phyloP scores from a whole-genome alignment of 2,113 vertebrate species.

The Phylloscopus trochilus region DNA sequence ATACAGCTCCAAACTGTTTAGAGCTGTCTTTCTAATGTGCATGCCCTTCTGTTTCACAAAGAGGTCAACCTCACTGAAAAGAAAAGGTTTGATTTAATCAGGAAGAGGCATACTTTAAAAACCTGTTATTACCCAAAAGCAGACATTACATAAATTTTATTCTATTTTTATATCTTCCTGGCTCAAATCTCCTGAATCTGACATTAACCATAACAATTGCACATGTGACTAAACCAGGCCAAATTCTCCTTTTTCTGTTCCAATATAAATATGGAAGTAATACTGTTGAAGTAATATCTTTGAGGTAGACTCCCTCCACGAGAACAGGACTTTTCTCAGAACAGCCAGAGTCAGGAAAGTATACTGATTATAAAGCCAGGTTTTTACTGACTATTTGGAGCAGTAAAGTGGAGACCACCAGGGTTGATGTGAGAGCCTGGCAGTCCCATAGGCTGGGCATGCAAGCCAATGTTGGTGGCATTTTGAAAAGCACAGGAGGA shows the following conservation, averaged over 20 bases:
- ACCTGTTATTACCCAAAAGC: neutral
- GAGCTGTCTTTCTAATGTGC: neutral
- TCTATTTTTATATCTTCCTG: conserved; percentile 26
- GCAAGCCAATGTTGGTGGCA: neutral
- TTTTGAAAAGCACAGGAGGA: neutral
- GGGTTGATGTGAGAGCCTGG: neutral
- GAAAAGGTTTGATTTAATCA: conserved; percentile 32
- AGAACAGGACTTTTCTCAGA: neutral
- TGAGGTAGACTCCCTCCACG: neutral
- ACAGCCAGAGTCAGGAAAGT: neutral
- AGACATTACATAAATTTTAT: conserved; percentile 19
- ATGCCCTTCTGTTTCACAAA: neutral
- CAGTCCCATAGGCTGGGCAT: neutral
- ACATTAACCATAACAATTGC: conserved; percentile 36
- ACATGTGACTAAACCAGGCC: conserved; percentile 6
- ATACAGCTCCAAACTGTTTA: neutral
- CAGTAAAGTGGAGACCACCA: neutral
- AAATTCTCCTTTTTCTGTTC: conserved; percentile 20
- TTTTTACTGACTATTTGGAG: neutral
- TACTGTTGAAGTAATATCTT: conserved; percentile 19
- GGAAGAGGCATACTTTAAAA: conserved; percentile 15
- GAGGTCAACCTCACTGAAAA: neutral
- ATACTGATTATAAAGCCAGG: neutral
- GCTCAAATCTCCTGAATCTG: neutral
- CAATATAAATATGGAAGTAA: conserved; percentile 47